These are phyloP conservation scores for Plestiodon gilberti DNA, from an alignment of 2,113 vertebrate genomes.

Conservation along the genomic window DNA sequence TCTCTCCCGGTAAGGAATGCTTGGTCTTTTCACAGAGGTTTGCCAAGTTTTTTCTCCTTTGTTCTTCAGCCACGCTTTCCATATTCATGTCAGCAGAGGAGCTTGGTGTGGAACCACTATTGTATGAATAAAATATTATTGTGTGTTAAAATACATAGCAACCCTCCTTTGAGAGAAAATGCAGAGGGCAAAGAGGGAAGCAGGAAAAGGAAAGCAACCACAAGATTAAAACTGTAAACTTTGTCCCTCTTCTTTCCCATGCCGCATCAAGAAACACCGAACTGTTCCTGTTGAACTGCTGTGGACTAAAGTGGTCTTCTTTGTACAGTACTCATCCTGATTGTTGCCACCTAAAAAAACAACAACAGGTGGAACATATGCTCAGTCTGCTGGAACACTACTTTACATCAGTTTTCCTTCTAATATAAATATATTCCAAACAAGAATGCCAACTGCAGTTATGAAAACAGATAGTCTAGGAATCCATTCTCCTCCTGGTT, in stretches of 20 bases:
- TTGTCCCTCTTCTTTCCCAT: constrained; percentile 18
- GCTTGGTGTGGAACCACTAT: constrained; percentile 8
- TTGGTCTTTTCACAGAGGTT: not conserved
- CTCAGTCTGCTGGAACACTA: not conserved
- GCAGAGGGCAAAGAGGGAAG: not conserved
- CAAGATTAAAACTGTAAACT: constrained; percentile 9
- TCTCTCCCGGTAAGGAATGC: not conserved
- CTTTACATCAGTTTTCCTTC: not conserved
- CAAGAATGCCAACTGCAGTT: not conserved
- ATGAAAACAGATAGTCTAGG: not conserved
- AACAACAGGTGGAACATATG: not conserved
- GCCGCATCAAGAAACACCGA: not conserved
- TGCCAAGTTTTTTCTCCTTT: not conserved
- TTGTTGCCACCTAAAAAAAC: constrained; percentile 25
- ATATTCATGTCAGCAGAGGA: not conserved
- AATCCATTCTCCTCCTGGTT: not conserved
- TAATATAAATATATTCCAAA: not conserved
- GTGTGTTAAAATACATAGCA: not conserved
- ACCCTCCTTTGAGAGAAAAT: constrained; percentile 26
- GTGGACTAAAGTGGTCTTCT: not conserved
- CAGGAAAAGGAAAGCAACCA: not conserved
- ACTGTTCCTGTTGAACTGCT: constrained; percentile 8
- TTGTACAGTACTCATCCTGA: not conserved
- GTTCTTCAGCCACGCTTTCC: constrained; percentile 5
- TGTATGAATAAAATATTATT: constrained; percentile 1